phyloP scores from a whole-genome alignment of 1,140 invertebrate genomes.

The Teleopsis dalmanni region DNA sequence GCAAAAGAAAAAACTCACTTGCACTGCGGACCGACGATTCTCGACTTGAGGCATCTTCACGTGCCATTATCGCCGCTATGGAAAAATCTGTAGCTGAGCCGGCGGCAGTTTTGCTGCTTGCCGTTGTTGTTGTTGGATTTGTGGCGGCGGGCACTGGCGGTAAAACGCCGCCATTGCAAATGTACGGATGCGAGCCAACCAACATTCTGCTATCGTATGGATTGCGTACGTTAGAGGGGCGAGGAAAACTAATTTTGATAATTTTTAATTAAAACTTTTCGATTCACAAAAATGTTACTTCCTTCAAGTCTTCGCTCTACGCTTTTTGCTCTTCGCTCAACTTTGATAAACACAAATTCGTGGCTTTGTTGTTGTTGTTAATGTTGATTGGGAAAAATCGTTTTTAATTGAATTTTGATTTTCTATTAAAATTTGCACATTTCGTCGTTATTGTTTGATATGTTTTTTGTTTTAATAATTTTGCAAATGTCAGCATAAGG shows the following conservation, averaged over 20 bases:
- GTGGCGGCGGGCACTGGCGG: conserved; percentile 19
- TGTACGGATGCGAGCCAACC: conserved; percentile 40
- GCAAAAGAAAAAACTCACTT: conserved; percentile 26
- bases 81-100: conserved; percentile 78
- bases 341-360: too few species aligned
- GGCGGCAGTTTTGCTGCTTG: conserved; percentile 38
- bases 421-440: too few species aligned
- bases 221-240: conserved; percentile 1
- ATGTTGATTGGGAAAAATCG: too few species aligned
- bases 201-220: conserved; percentile 28
- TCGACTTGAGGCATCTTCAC: conserved; percentile 54
- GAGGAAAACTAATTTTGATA: conserved; percentile 6
- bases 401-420: too few species aligned
- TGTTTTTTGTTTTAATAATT: too few species aligned
- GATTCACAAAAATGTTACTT: too few species aligned
- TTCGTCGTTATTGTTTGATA: too few species aligned
- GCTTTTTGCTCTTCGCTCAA: too few species aligned
- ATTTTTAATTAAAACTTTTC: too few species aligned
- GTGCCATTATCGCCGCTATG: conserved; percentile 86
- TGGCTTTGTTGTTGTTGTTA: too few species aligned
- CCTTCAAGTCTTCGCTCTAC: too few species aligned
- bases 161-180: conserved; percentile 35
- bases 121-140: conserved; percentile 24
- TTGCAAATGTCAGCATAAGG: too few species aligned
- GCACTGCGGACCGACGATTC: conserved; percentile 43